Conservation (phyloP, 1,140 invertebrate species). For the Apolygus lucorum region DNA sequence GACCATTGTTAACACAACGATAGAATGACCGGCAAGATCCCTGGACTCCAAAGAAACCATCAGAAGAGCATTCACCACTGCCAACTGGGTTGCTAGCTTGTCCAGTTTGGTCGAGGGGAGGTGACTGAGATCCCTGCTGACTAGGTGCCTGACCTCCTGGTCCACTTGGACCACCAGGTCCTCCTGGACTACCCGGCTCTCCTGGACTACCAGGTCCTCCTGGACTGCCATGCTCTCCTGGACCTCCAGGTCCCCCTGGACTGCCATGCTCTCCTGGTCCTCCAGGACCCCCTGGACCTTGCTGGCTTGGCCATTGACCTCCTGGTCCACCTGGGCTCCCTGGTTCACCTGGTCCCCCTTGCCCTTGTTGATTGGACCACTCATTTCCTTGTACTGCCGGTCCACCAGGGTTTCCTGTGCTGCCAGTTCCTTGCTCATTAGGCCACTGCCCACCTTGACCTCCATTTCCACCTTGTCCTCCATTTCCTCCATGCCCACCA, state of each 20-base stretch:
- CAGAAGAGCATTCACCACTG: conserved; percentile 32
- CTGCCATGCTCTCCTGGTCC: neutral
- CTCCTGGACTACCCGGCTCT: neutral
- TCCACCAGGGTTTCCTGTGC: neutral
- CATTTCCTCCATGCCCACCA: neutral
- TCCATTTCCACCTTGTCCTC: conserved; percentile 4
- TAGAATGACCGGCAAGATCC: conserved; percentile 57
- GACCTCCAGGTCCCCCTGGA: neutral
- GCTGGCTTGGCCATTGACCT: neutral
- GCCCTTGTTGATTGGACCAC: conserved; percentile 21
- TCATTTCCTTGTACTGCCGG: conserved; percentile 18
- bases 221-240: neutral
- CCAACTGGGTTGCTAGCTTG: neutral
- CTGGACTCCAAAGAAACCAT: conserved; percentile 49
- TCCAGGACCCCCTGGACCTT: neutral
- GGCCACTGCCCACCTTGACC: neutral
- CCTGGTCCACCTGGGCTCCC: neutral
- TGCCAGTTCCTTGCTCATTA: neutral
- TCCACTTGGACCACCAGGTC: no score
- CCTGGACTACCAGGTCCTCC: neutral
- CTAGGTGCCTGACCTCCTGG: neutral
- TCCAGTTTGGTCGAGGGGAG: no score
- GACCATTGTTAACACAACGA: conserved; percentile 52
- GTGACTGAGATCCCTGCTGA: neutral
- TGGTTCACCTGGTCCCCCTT: conserved; percentile 9